A percentile compares a stretch with the other conserved stretches of the same genome.
phyloP scores from a whole-genome alignment of 2,113 vertebrate species.

The Lycaon pictus region DNA sequence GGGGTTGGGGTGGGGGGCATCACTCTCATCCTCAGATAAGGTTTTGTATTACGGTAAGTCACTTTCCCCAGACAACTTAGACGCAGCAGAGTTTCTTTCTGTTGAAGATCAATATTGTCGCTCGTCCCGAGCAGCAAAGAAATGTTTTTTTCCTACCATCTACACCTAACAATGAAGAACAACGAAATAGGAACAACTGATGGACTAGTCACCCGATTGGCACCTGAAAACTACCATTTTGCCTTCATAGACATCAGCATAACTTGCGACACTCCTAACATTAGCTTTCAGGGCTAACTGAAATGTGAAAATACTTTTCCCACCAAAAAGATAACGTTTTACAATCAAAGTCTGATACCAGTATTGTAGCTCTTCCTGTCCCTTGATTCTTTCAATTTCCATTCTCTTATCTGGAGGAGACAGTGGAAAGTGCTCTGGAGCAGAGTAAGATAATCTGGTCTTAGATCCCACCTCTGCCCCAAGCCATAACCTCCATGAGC shows the following conservation, averaged over 20 bases:
- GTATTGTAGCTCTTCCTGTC: not conserved
- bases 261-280: slow-evolving; percentile 17
- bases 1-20: not conserved
- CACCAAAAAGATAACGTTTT: not conserved
- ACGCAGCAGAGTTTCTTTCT: slow-evolving; percentile 41
- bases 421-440: not conserved
- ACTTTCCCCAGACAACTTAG: slow-evolving; percentile 5
- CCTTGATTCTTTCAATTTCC: not conserved
- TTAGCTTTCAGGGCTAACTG: not conserved
- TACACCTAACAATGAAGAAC: not conserved
- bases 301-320: not conserved
- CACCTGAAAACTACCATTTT: slow-evolving; percentile 22
- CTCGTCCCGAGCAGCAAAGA: slow-evolving; percentile 60
- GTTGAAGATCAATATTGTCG: slow-evolving; percentile 35
- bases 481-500: not conserved
- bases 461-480: not conserved
- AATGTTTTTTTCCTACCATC: not conserved
- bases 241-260: not conserved
- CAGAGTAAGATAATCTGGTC: not conserved
- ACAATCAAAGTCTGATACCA: not conserved
- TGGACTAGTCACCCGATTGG: not conserved
- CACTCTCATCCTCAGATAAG: slow-evolving; percentile 35
- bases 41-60: slow-evolving; percentile 37
- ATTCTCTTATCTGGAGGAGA: not conserved
- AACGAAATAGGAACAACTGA: not conserved